Conservation (phyloP, 2,888 invertebrate species). For the Dryomyza anilis region DNA sequence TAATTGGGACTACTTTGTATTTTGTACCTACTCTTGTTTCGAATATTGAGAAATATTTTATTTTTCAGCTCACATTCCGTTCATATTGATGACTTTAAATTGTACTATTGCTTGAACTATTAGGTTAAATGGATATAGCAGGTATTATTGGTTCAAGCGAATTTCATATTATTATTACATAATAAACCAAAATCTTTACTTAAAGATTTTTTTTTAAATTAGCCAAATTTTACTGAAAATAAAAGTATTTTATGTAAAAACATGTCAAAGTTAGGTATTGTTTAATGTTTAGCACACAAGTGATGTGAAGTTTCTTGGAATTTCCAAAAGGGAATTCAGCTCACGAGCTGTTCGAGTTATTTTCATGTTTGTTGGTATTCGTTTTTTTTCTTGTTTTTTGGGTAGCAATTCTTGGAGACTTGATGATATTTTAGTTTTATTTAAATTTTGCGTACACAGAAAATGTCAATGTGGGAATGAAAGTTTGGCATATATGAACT, state of each 20-base stretch:
- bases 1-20: no score
- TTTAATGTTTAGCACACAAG: constrained; percentile 44
- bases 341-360: constrained; percentile 33
- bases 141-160: no score
- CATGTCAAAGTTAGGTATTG: constrained; percentile 47
- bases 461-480: constrained; percentile 40
- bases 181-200: not conserved
- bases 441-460: constrained; percentile 35
- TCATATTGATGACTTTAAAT: no score
- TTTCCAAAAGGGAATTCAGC: constrained; percentile 44
- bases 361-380: constrained; percentile 9
- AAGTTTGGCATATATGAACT: constrained; percentile 31
- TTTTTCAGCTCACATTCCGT: no score
- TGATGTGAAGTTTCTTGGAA: constrained; percentile 40
- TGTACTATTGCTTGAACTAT: no score
- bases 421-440: constrained; percentile 27
- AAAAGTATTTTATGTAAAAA: constrained; percentile 10
- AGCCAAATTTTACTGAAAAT: not conserved
- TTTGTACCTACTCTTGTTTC: no score
- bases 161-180: no score
- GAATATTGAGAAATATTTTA: no score
- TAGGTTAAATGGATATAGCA: no score
- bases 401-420: not conserved
- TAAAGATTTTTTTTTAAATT: not conserved
- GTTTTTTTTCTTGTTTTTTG: constrained; percentile 24